Evolutionary conservation across 1,140 invertebrate species (phyloP), one percentile per base, ranked within the genome.

Genomic region (Streblospio benedicti): DNA sequence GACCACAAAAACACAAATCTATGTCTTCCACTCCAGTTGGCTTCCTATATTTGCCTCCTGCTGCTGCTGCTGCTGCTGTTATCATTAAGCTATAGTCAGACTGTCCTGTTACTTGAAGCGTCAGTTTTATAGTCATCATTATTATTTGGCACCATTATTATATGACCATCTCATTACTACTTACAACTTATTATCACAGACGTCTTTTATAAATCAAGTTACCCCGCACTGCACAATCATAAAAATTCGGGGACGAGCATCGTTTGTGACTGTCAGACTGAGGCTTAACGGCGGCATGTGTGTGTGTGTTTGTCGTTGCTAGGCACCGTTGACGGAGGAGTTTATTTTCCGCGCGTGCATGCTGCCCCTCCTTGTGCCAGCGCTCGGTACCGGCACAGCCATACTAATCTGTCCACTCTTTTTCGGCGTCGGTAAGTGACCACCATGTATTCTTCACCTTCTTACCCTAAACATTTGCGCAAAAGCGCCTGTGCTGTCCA

Each of bases 311-410:
- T n/a, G n/a, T n/a, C n/a, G n/a, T n/a, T n/a, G n/a, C n/a, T 63
- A 77, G 76, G 93, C 92, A 12, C 93, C 93, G 12, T 72, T 97
- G 30, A 91, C 91, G 59, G 93, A 97, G 79, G 93, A 97, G 76
- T 93, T 93, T 79, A 91, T 91, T 3, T 94, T 92, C 74, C 81
- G 93, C 65, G 90, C 91, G 0, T 96, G 92, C 72, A 95, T 97
- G 89, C 79, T 96, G 72, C 91, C 92, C 27, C 74, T 95, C 18
- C 78, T 97, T 12, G 75, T 94, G 59, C 88, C 92, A 70, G 89
- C 86, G 73, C 86, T 92, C 66, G 76, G 82, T n/a, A 86, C 86
- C 2, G 74, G 83, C 4, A 84, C 80, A 56, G 86, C 90, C 5
- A 84, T 95, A 45, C 87, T 93, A 63, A 81, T 92, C 60, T 90